Conservation (phyloP, 2,797 vertebrate genomes). For the Gouania willdenowi region DNA sequence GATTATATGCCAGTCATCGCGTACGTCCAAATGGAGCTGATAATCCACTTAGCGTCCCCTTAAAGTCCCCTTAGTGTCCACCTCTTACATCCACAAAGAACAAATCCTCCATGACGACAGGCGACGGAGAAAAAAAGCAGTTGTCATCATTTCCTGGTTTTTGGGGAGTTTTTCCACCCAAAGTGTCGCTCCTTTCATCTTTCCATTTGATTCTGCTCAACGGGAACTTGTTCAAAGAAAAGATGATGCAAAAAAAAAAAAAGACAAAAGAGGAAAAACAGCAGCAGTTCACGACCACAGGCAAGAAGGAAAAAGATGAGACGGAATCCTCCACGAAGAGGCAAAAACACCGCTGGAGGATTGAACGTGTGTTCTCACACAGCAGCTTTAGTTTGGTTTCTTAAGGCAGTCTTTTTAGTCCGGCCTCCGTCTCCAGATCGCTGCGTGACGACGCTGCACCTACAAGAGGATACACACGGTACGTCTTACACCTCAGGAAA, state of each 20-base stretch:
- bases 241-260: constrained; percentile 28
- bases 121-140: constrained; percentile 12
- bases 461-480: constrained; percentile 79
- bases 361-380: no score
- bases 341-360: constrained; percentile 48
- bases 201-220: constrained; percentile 19
- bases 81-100: constrained; percentile 41
- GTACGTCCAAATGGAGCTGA: constrained; percentile 39
- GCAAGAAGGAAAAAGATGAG: constrained; percentile 35
- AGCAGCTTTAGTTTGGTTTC: constrained; percentile 71
- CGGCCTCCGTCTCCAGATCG: constrained; percentile 69
- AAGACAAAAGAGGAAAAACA: constrained; percentile 38
- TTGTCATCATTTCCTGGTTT: constrained; percentile 5
- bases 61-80: no score
- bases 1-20: constrained; percentile 57
- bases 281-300: constrained; percentile 44
- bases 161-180: constrained; percentile 19
- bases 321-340: no score
- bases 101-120: no score
- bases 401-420: constrained; percentile 80
- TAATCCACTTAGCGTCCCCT: constrained; percentile 56
- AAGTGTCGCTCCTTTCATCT: constrained; percentile 1
- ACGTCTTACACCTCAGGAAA: constrained; percentile 77
- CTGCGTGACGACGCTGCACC: constrained; percentile 75
- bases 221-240: constrained; percentile 26